A percentile compares a stretch with the other conserved stretches of the same genome.
Conservation (phyloP, 2,113 vertebrate species). For the Boulengeromyrus knoepffleri region DNA sequence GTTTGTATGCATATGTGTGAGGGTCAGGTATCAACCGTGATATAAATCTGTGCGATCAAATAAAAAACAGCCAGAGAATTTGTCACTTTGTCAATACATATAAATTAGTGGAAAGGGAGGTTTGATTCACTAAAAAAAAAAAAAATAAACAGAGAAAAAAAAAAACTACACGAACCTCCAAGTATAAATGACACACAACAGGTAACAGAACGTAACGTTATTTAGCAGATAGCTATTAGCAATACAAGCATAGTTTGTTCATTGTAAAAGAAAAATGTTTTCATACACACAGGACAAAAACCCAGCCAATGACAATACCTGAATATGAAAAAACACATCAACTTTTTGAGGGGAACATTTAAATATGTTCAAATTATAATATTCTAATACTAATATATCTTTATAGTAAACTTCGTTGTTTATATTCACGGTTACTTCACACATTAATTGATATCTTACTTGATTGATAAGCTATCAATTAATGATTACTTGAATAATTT, state of each 20-base stretch:
- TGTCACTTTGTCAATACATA: not conserved
- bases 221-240: not conserved
- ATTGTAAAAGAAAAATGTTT: not conserved
- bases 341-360: not conserved
- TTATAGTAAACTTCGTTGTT: not conserved
- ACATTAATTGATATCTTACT: not conserved
- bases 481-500: not conserved
- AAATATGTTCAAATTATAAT: not conserved
- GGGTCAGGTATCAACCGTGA: not conserved
- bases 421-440: not conserved
- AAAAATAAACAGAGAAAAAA: too few relatives aligned
- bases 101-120: not conserved
- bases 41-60: not conserved
- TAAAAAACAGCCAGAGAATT: not conserved
- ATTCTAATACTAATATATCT: not conserved
- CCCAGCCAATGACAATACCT: not conserved
- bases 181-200: not conserved
- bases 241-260: not conserved
- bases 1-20: not conserved
- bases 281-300: not conserved
- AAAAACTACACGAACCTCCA: not conserved
- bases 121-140: not conserved
- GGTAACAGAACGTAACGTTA: not conserved
- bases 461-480: not conserved
- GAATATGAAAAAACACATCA: not conserved